Evolutionary conservation across 92 coral and sea anemone genomes (phyloP).

Genomic region (Ricordea florida): DNA sequence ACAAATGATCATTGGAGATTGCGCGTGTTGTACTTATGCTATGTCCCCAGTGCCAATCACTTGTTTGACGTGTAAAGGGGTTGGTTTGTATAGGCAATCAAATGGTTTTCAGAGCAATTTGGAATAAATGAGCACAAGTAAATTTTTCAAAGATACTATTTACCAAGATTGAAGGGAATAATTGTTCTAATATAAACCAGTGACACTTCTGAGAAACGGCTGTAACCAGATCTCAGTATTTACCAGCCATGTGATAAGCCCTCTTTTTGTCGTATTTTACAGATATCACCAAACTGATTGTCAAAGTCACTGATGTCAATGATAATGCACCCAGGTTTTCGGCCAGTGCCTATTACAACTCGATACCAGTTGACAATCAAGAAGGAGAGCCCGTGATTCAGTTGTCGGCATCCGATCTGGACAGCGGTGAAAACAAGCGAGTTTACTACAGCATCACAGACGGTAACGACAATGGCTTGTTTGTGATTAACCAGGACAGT

Average conservation of each 20-base stretch:
- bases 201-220: too few relatives aligned
- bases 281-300: slow-evolving; percentile 75
- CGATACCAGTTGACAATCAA: slow-evolving; percentile 52
- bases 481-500: slow-evolving; percentile 60
- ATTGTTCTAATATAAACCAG: too few relatives aligned
- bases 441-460: slow-evolving; percentile 47
- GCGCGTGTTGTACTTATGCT: too few relatives aligned
- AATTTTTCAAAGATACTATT: too few relatives aligned
- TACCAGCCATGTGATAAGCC: too few relatives aligned
- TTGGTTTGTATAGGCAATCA: too few relatives aligned
- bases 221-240: too few relatives aligned
- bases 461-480: slow-evolving; percentile 67
- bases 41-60: too few relatives aligned
- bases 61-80: too few relatives aligned
- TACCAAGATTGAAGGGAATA: too few relatives aligned
- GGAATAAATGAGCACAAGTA: too few relatives aligned
- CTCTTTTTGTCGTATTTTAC: background rate
- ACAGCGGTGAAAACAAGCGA: slow-evolving; percentile 59
- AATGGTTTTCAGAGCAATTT: too few relatives aligned
- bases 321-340: slow-evolving; percentile 85
- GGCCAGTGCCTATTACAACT: slow-evolving; percentile 46
- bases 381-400: slow-evolving; percentile 66
- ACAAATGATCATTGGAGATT: background rate
- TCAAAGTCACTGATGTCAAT: slow-evolving; percentile 79
- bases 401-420: slow-evolving; percentile 75